phyloP scores from a whole-genome alignment of 2,113 vertebrate genomes.

The Cephalopterus ornatus region DNA sequence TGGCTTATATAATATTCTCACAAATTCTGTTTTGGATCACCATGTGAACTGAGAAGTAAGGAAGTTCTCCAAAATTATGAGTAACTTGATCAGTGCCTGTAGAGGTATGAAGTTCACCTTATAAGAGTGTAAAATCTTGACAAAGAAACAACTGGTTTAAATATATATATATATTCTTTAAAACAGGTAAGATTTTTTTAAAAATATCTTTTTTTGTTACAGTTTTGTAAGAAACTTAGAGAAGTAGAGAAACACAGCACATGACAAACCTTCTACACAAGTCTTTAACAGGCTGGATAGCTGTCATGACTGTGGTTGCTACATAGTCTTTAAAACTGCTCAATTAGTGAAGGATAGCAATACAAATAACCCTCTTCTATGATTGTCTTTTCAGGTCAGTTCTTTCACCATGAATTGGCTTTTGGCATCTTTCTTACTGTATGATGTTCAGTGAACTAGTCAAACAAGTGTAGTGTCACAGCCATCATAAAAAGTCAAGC shows the following conservation, averaged over 20 bases:
- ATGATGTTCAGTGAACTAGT: neutral
- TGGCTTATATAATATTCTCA: neutral
- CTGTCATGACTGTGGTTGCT: neutral
- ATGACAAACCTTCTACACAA: neutral
- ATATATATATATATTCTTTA: neutral
- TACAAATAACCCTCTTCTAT: neutral
- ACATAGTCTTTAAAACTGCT: neutral
- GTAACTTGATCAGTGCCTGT: neutral
- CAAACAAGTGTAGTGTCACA: constrained; percentile 3
- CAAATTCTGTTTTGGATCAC: neutral
- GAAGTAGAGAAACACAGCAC: neutral
- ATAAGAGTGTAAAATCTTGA: neutral
- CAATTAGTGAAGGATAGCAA: neutral
- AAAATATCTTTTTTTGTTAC: neutral
- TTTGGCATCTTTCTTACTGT: constrained; percentile 25
- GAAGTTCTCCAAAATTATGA: neutral
- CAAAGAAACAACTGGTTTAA: neutral
- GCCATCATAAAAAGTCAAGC: neutral
- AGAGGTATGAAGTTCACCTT: neutral
- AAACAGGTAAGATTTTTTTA: neutral
- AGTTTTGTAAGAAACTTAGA: neutral
- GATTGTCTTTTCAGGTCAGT: constrained; percentile 16
- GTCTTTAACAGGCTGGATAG: neutral
- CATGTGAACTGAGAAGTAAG: neutral
- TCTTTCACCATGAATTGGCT: neutral